Evolutionary conservation across 1,140 invertebrate genomes (phyloP), one percentile per base, ranked within the genome.

Genomic region (Lordiphosa collinella): DNA sequence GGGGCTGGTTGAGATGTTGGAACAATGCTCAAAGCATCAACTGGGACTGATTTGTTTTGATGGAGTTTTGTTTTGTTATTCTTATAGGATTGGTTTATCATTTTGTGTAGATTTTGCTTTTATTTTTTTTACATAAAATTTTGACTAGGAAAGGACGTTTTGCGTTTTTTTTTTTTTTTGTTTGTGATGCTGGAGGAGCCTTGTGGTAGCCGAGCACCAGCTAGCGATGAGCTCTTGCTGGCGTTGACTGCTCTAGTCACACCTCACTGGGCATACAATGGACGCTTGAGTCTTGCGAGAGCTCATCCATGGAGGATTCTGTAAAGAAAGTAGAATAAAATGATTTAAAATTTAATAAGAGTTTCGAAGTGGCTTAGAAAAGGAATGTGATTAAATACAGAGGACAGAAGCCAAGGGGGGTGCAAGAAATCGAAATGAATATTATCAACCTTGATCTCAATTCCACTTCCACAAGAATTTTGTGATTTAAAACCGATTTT

Each of bases 241-340:
- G 71, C 72, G 79, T 59, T 46, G 73, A 68, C 50, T 84, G 73
- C 61, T 88, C 74, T 67, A 88, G 86, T 88, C 89, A 94, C 63
- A 94, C 93, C 90, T 94, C 93, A 62, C 92, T 93, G 87, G 93
- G 93, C 93, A 94, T 94, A 78, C 93, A 94, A 74, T 94, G 92
- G 84, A 95, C 92, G 68, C 93, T 93, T 8, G 94, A 95, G 78
- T 95, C 94, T 87, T 95, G 94, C 5, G 94, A 95, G 9, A 95
- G 89, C 82, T 95, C 94, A 90, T 95, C 94, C 91, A 95, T 92
- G 46, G 94, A 94, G 59, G 93, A 94, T 84, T 94, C 94, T 93
- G 90, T 0, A 40, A 37, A 43, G 10, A 7, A 16, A 51, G 2
- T n/a, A 16, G 1, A 2, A 13, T 14, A 14, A 31, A 14, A n/a